These are phyloP conservation scores for Gymnosoma rotundatum DNA, from an alignment of 2,888 invertebrate genomes.

Conservation along the genomic window DNA sequence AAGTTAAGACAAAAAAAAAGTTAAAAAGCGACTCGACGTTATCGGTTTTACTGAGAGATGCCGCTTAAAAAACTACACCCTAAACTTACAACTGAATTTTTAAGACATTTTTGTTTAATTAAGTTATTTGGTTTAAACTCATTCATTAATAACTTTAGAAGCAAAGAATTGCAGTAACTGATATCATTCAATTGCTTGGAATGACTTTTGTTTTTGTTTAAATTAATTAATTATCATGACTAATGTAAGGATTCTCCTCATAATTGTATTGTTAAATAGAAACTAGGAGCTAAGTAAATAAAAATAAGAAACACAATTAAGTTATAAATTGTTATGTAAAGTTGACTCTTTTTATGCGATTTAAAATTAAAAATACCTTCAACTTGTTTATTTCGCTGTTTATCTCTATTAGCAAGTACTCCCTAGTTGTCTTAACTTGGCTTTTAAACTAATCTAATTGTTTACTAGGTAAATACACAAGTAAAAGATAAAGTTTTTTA, in stretches of 20 bases:
- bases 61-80: too few species aligned
- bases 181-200: constrained; percentile 3
- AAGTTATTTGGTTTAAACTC: too few species aligned
- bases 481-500: constrained; percentile 42
- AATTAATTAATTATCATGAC: constrained; percentile 29
- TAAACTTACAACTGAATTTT: too few species aligned
- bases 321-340: background rate
- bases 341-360: constrained; percentile 19
- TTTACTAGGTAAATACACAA: constrained; percentile 41
- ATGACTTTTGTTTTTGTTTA: background rate
- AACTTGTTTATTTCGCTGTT: constrained; percentile 4
- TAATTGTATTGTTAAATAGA: background rate
- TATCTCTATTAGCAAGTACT: constrained; percentile 40
- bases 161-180: background rate
- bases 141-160: too few species aligned
- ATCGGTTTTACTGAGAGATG: too few species aligned
- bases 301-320: background rate
- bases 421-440: constrained; percentile 39
- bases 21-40: too few species aligned
- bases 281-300: constrained; percentile 4
- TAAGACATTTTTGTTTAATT: too few species aligned
- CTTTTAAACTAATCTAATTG: constrained; percentile 52
- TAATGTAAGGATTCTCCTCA: constrained; percentile 2
- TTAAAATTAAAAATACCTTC: constrained; percentile 7
- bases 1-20: background rate